phyloP scores from a whole-genome alignment of 2,888 invertebrate genomes.

The Rhyacophila evoluta region DNA sequence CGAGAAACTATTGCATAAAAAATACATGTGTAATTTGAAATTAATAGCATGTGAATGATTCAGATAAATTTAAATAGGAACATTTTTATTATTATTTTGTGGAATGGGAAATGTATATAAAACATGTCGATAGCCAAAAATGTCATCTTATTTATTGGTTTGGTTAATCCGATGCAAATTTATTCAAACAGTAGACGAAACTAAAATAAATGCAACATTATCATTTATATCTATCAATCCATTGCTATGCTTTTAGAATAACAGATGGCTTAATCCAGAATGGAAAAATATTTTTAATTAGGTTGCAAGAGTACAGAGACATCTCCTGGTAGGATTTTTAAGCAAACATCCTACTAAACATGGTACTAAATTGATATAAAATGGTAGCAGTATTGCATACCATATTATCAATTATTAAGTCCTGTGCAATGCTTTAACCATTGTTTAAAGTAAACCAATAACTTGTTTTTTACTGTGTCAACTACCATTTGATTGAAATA shows the following conservation, averaged over 20 bases:
- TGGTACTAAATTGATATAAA: too few relatives aligned
- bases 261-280: neutral
- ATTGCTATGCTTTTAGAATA: neutral
- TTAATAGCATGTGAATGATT: too few relatives aligned
- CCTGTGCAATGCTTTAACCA: too few relatives aligned
- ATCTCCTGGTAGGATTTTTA: neutral
- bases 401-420: too few relatives aligned
- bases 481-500: too few relatives aligned
- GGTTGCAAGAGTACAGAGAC: neutral
- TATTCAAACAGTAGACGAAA: slow-evolving; percentile 5
- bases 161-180: neutral
- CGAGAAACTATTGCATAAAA: too few relatives aligned
- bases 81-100: too few relatives aligned
- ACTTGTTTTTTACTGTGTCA: too few relatives aligned
- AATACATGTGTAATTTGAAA: too few relatives aligned
- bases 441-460: too few relatives aligned
- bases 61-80: too few relatives aligned
- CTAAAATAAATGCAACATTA: neutral
- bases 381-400: too few relatives aligned
- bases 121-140: neutral
- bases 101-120: neutral
- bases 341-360: neutral
- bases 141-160: neutral
- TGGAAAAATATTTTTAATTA: neutral
- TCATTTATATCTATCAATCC: neutral